A percentile compares a stretch with the other conserved stretches of the same genome.
Conservation (phyloP, 2,797 vertebrate genomes). For the Gila robusta region DNA sequence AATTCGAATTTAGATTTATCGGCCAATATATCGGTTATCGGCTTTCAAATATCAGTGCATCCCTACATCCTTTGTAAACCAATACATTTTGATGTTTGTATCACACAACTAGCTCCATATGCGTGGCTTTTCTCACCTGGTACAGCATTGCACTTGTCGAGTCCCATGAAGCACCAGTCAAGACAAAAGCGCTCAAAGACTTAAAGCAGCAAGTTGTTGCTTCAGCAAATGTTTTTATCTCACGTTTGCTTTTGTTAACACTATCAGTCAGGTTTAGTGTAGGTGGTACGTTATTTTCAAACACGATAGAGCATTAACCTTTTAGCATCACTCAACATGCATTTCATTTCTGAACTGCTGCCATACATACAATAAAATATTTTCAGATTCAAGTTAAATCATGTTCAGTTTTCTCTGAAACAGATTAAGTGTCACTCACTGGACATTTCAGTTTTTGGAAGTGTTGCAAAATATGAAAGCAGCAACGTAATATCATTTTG, state of each 20-base stretch:
- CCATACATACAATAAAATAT: neutral
- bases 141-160: neutral
- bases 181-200: neutral
- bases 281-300: neutral
- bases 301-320: neutral
- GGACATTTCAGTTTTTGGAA: neutral
- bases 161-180: neutral
- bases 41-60: too few relatives aligned
- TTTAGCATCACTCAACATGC: neutral
- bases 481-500: neutral
- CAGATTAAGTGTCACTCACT: neutral
- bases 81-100: too few relatives aligned
- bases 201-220: neutral
- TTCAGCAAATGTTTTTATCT: neutral
- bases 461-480: neutral
- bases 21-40: too few relatives aligned
- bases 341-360: neutral
- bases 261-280: neutral
- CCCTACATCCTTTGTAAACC: neutral
- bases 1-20: too few relatives aligned
- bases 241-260: neutral
- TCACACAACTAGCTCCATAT: neutral
- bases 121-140: neutral
- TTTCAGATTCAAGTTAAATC: neutral
- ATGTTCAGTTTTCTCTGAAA: too few relatives aligned